Evolutionary conservation across 2,888 invertebrate species (phyloP).

Genomic region (Vesta saturnalis): DNA sequence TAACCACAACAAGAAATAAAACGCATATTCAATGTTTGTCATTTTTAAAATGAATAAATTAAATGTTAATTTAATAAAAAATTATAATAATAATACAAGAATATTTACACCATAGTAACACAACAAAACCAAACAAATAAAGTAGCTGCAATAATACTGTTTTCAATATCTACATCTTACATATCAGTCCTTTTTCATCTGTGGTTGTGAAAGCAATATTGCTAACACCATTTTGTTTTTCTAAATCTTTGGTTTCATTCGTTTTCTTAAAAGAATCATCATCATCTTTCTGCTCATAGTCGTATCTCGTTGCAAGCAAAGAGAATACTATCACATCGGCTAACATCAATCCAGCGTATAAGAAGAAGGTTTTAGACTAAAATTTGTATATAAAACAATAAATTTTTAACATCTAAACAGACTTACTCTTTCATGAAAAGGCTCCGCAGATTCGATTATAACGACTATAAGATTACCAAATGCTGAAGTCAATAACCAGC

Average conservation of each 20-base stretch:
- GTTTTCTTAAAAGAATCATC: constrained; percentile 34
- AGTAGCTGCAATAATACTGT: not conserved
- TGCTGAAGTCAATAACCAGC: constrained; percentile 95
- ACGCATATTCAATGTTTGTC: no score
- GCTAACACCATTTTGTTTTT: constrained; percentile 37
- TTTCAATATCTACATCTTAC: not conserved
- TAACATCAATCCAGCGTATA: constrained; percentile 88
- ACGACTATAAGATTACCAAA: constrained; percentile 94
- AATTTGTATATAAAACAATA: constrained; percentile 9
- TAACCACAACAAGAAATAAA: no score
- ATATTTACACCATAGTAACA: constrained; percentile 16
- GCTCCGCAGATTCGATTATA: constrained; percentile 81
- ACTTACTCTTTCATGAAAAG: no score
- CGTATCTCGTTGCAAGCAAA: constrained; percentile 82
- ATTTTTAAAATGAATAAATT: no score
- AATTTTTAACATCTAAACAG: not conserved
- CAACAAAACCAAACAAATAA: no score
- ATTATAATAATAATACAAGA: not conserved
- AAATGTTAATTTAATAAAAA: constrained; percentile 1
- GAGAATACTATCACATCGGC: constrained; percentile 85
- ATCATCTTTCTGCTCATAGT: constrained; percentile 68
- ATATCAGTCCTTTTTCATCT: constrained; percentile 24
- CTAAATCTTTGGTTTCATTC: constrained; percentile 3
- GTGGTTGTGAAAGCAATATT: constrained; percentile 32
- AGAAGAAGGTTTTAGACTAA: constrained; percentile 86